Percentiles rank a stretch among this genome's conserved stretches.
These are phyloP conservation scores for Corynorhinus townsendii DNA, from an alignment of 2,113 vertebrate species.

Conservation along the genomic window DNA sequence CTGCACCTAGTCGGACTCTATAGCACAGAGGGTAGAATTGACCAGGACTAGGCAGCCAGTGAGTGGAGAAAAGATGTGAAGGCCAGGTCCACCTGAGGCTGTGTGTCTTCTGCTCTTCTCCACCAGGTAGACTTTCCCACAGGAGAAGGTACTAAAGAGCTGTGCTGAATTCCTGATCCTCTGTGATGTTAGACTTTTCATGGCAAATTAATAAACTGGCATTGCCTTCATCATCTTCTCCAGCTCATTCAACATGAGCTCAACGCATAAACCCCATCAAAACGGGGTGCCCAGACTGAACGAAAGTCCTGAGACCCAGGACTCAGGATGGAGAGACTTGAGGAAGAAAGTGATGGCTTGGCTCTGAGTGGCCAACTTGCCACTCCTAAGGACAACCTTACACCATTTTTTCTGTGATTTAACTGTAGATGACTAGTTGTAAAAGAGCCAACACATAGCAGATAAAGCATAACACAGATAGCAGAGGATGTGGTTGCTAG, in stretches of 20 bases:
- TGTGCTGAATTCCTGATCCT: not conserved
- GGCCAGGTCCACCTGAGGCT: not conserved
- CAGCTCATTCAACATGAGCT: not conserved
- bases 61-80: not conserved
- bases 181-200: not conserved
- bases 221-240: not conserved
- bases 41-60: not conserved
- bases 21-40: not conserved
- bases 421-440: not conserved
- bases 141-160: not conserved
- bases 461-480: not conserved
- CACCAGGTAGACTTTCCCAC: not conserved
- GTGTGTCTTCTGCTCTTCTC: not conserved
- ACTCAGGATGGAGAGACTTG: not conserved
- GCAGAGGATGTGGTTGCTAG: not conserved
- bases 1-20: not conserved
- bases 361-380: no score
- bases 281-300: not conserved
- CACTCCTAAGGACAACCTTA: not conserved
- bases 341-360: not conserved
- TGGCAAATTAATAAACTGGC: not conserved
- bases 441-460: not conserved
- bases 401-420: not conserved
- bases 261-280: not conserved
- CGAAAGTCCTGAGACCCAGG: not conserved